Evolutionary conservation across 2,113 vertebrate genomes (phyloP).

Genomic region (Zosterops lateralis): DNA sequence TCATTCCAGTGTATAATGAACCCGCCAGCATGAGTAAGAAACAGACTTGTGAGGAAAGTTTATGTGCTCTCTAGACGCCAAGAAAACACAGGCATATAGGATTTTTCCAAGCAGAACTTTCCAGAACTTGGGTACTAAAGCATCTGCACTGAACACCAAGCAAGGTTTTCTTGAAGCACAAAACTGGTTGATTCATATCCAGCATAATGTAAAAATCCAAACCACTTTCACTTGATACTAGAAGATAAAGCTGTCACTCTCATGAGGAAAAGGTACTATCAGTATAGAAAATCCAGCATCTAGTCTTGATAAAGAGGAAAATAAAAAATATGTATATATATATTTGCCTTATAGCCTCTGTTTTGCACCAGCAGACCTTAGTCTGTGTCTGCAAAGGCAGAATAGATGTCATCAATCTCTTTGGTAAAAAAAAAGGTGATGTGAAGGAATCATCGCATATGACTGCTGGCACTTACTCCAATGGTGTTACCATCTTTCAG

Average conservation of each 20-base stretch:
- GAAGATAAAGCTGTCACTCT: background rate
- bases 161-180: background rate
- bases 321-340: no score
- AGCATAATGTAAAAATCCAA: background rate
- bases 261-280: background rate
- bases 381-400: background rate
- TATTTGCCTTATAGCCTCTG: background rate
- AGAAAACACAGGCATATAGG: background rate
- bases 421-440: background rate
- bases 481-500: background rate
- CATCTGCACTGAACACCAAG: background rate
- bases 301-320: background rate
- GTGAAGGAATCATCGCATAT: background rate
- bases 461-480: background rate
- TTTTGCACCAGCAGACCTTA: background rate
- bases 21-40: background rate
- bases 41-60: background rate
- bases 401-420: background rate
- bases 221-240: background rate
- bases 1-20: accelerated
- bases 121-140: background rate
- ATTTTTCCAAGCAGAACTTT: background rate
- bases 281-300: background rate
- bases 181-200: background rate
- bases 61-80: background rate